Conservation (phyloP, 2,113 vertebrate species). For the Ammospiza caudacuta region DNA sequence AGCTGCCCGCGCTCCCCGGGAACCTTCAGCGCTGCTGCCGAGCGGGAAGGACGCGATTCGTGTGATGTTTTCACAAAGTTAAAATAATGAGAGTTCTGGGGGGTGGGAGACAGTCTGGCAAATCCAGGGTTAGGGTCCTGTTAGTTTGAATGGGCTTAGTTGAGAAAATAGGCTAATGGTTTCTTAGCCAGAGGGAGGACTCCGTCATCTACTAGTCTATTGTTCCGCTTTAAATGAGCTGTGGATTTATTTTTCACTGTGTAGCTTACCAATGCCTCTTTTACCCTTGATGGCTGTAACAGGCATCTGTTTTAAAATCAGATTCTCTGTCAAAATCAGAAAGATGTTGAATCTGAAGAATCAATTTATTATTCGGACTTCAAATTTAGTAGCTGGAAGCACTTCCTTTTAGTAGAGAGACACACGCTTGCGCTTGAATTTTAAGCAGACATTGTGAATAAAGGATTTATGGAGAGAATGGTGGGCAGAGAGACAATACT, state of each 20-base stretch:
- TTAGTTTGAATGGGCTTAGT: not conserved
- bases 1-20: not conserved
- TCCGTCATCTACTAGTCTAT: constrained; percentile 28
- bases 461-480: constrained; percentile 5
- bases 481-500: not conserved
- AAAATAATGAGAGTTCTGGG: not conserved
- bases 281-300: not conserved
- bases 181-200: constrained; percentile 55
- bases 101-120: not conserved
- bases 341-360: not conserved
- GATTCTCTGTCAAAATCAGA: constrained; percentile 2
- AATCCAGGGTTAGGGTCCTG: not conserved
- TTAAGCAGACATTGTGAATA: constrained; percentile 15
- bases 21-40: not conserved
- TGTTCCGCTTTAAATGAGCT: constrained; percentile 49
- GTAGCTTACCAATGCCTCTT: not conserved
- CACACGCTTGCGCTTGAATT: not conserved
- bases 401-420: constrained; percentile 14
- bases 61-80: not conserved
- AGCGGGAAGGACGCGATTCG: not conserved
- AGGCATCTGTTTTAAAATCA: not conserved
- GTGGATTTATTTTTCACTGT: constrained; percentile 10
- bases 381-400: not conserved
- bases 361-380: not conserved
- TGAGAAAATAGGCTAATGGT: constrained; percentile 44